A percentile compares a stretch with the other conserved stretches of the same genome.
These are phyloP conservation scores for Lasiurus borealis DNA, from an alignment of 2,113 vertebrate species.

Conservation along the genomic window DNA sequence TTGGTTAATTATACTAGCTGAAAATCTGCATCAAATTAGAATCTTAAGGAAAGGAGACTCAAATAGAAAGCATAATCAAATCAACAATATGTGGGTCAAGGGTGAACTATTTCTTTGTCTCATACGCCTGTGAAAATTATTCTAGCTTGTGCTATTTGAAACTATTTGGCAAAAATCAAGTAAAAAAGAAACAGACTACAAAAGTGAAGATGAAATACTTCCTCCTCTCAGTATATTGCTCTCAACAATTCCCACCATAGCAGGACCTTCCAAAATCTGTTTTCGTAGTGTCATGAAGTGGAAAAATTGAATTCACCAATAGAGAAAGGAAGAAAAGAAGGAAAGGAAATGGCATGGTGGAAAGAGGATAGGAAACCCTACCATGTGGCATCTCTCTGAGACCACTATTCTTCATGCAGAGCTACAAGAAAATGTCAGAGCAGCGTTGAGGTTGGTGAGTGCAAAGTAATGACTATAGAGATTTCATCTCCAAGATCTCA, in stretches of 20 bases:
- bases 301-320: not conserved
- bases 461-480: not conserved
- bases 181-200: not conserved
- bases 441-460: not conserved
- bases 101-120: not conserved
- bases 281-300: slow-evolving; percentile 32
- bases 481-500: not conserved
- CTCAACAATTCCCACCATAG: not conserved
- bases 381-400: not conserved
- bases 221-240: not conserved
- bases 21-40: not conserved
- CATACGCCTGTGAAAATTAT: not conserved
- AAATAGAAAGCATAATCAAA: not conserved
- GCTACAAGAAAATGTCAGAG: not conserved
- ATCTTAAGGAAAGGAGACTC: not conserved
- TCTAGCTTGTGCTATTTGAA: not conserved
- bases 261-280: slow-evolving; percentile 21
- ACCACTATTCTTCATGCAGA: not conserved
- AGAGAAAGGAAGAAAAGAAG: not conserved
- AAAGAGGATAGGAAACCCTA: not conserved
- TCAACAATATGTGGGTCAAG: not conserved
- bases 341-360: too few species aligned
- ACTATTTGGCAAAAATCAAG: slow-evolving; percentile 12
- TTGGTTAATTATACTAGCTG: not conserved
- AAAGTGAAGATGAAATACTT: slow-evolving; percentile 38